Evolutionary conservation across 2,113 vertebrate genomes (phyloP).

Genomic region (Melanerpes formicivorus): DNA sequence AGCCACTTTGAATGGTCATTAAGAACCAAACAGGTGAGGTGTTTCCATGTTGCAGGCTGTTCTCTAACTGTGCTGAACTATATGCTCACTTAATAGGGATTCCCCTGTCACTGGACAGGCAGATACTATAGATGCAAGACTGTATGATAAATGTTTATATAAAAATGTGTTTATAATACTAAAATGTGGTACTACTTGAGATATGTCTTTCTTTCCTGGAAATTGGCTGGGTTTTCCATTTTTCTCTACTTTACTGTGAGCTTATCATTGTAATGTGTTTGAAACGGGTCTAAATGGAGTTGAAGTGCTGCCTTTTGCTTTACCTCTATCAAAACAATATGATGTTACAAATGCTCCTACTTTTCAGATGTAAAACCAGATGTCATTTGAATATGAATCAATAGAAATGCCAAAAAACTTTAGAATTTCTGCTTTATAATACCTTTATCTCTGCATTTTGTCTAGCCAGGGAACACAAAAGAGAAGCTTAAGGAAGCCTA

Average conservation of each 20-base stretch:
- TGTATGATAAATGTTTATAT: not conserved
- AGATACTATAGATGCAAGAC: not conserved
- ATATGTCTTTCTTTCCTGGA: not conserved
- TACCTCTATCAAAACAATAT: not conserved
- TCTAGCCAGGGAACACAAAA: not conserved
- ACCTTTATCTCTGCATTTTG: not conserved
- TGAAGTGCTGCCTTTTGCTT: not conserved
- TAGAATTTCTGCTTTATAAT: not conserved
- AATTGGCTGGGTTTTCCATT: rapidly evolving
- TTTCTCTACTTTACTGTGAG: not conserved
- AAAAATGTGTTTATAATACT: not conserved
- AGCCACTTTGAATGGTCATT: not conserved
- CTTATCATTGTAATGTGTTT: not conserved
- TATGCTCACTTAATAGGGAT: not conserved
- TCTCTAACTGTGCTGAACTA: not conserved
- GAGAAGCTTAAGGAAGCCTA: not conserved
- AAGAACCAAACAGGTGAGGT: not conserved
- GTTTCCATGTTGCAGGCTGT: not conserved
- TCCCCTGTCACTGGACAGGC: not conserved
- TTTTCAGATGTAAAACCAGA: not conserved
- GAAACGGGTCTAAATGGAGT: not conserved
- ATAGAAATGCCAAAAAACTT: not conserved
- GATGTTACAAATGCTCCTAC: rapidly evolving
- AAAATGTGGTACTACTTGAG: not conserved
- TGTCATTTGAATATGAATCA: not conserved